Percentiles rank a stretch among this genome's conserved stretches.
phyloP scores from a whole-genome alignment of 2,113 vertebrate species.

The Grantiella picta region DNA sequence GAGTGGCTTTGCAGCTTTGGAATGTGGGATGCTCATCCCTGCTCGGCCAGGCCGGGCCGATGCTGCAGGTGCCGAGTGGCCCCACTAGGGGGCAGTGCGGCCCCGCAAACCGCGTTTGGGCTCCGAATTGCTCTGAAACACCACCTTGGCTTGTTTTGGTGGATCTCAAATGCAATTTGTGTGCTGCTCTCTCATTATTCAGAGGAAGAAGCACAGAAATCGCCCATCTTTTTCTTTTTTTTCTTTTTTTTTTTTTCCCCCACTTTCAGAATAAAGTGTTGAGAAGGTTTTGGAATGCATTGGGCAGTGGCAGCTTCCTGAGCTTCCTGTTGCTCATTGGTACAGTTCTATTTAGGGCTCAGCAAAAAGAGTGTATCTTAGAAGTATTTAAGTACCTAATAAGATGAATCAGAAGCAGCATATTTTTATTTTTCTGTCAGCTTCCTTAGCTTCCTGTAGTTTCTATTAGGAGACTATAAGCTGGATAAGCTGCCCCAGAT shows the following conservation, averaged over 20 bases:
- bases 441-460: neutral
- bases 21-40: rapidly evolving
- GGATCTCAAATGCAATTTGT: rapidly evolving
- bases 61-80: neutral
- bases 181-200: neutral
- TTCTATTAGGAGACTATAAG: neutral
- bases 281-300: neutral
- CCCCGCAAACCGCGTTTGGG: neutral
- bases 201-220: neutral
- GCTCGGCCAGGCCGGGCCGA: neutral
- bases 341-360: neutral
- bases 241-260: no score
- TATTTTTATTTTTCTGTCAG: neutral
- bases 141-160: rapidly evolving
- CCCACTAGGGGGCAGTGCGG: neutral
- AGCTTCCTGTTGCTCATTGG: neutral
- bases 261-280: neutral
- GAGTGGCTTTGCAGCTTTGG: neutral
- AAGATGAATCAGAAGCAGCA: neutral
- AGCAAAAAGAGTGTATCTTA: neutral
- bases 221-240: neutral
- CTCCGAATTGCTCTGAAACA: rapidly evolving
- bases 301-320: neutral
- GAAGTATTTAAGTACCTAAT: neutral
- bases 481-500: neutral